Conservation (phyloP, 2,888 invertebrate genomes). For the Tiliacea aurago region DNA sequence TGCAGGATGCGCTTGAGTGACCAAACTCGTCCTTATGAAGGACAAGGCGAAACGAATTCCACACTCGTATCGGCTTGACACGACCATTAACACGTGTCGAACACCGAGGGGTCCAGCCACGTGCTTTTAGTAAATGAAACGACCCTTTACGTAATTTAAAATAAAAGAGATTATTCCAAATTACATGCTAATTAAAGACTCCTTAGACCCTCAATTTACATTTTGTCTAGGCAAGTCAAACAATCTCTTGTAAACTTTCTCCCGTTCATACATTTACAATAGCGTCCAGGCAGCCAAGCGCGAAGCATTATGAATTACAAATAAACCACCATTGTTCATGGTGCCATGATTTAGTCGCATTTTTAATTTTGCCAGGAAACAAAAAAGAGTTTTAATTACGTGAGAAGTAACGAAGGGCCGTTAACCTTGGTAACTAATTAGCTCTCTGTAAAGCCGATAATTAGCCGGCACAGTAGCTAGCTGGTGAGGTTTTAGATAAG, state of each 20-base stretch:
- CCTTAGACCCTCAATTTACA: slow-evolving; percentile 51
- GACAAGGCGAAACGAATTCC: slow-evolving; percentile 50
- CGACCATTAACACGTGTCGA: slow-evolving; percentile 38
- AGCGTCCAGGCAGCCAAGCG: slow-evolving; percentile 72
- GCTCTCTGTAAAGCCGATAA: slow-evolving; percentile 64
- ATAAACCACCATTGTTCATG: slow-evolving; percentile 70
- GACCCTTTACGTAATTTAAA: slow-evolving; percentile 12
- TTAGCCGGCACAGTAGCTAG: slow-evolving; percentile 52
- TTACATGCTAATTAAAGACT: slow-evolving; percentile 56
- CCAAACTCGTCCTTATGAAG: slow-evolving; percentile 59
- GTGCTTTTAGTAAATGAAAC: slow-evolving; percentile 25
- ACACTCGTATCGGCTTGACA: slow-evolving; percentile 44
- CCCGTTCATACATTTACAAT: slow-evolving; percentile 58
- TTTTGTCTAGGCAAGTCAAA: slow-evolving; percentile 66
- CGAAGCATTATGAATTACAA: slow-evolving; percentile 77
- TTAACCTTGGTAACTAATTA: slow-evolving; percentile 72
- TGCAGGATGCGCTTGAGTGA: slow-evolving; percentile 64
- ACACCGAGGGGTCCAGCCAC: slow-evolving; percentile 32
- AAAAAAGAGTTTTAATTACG: slow-evolving; percentile 70
- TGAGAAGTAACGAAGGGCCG: slow-evolving; percentile 65
- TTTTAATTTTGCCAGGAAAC: slow-evolving; percentile 74
- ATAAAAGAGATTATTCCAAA: slow-evolving; percentile 39
- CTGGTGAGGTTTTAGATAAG: slow-evolving; percentile 30
- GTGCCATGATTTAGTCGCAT: slow-evolving; percentile 73
- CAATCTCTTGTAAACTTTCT: slow-evolving; percentile 70